These are phyloP conservation scores for Isichthys henryi DNA, from an alignment of 2,113 vertebrate species.

Conservation along the genomic window DNA sequence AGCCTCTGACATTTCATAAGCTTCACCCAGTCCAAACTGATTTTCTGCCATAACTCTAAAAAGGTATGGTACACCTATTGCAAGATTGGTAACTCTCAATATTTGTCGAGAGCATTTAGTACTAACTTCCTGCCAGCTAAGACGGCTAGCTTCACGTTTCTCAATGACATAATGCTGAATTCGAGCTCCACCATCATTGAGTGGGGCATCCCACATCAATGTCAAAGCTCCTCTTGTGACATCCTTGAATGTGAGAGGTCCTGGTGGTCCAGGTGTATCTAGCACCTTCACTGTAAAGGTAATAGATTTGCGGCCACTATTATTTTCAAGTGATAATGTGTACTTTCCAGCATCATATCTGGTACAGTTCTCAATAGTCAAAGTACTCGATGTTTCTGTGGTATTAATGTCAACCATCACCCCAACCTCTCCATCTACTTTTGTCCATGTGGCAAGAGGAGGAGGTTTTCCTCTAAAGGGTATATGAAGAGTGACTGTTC, in stretches of 20 bases:
- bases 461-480: conserved; percentile 83
- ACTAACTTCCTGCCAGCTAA: conserved; percentile 86
- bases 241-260: conserved; percentile 76
- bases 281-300: conserved; percentile 87
- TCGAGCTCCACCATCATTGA: conserved; percentile 83
- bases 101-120: conserved; percentile 76
- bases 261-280: conserved; percentile 87
- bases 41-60: conserved; percentile 92
- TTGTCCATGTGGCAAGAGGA: conserved; percentile 81
- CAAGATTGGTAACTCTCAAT: conserved; percentile 74
- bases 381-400: conserved; percentile 58
- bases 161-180: conserved; percentile 88
- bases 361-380: conserved; percentile 81
- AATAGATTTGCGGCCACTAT: conserved; percentile 79
- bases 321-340: conserved; percentile 83
- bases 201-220: conserved; percentile 82
- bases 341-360: conserved; percentile 90
- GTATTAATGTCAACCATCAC: conserved; percentile 77
- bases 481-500: conserved; percentile 75
- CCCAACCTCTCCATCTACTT: conserved; percentile 79
- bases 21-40: conserved; percentile 85
- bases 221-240: conserved; percentile 78
- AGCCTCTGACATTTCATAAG: conserved; percentile 82
- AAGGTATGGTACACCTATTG: conserved; percentile 87
- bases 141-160: conserved; percentile 89